Percentiles rank a stretch among this genome's conserved stretches.
Evolutionary conservation across 2,797 vertebrate species (phyloP).

Genomic region (Xenops minutus): DNA sequence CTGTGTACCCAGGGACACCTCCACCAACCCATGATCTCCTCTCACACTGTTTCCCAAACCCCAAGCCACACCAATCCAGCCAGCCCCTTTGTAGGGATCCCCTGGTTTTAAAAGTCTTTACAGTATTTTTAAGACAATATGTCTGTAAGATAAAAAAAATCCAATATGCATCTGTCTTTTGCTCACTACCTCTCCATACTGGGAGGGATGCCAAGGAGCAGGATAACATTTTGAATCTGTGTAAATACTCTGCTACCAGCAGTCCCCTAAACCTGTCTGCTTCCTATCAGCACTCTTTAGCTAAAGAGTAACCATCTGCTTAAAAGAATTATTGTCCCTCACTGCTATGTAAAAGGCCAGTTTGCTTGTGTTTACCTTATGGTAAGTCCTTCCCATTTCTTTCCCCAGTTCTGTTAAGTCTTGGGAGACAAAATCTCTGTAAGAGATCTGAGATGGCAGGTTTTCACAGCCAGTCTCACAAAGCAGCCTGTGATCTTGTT

Average conservation of each 20-base stretch:
- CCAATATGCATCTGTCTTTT: background rate
- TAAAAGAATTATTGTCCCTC: constrained; percentile 30
- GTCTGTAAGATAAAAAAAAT: background rate
- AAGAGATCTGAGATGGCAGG: background rate
- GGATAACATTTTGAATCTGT: background rate
- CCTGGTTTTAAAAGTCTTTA: background rate
- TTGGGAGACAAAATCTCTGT: background rate
- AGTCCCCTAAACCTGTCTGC: background rate
- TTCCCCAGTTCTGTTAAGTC: background rate
- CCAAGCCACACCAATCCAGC: background rate
- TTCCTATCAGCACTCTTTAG: background rate
- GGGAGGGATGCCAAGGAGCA: background rate
- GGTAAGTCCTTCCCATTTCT: background rate
- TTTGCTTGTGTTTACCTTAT: background rate
- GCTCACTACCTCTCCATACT: background rate
- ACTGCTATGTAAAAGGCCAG: background rate
- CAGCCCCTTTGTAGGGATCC: background rate
- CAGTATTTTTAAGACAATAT: background rate
- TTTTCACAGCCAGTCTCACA: background rate
- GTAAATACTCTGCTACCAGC: background rate
- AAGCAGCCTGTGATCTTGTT: background rate
- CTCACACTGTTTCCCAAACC: background rate
- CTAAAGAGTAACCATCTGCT: background rate
- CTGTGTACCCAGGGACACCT: background rate
- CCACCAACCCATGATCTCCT: background rate